These are phyloP conservation scores for Clarias magur DNA, from an alignment of 2,113 vertebrate species.

Conservation along the genomic window DNA sequence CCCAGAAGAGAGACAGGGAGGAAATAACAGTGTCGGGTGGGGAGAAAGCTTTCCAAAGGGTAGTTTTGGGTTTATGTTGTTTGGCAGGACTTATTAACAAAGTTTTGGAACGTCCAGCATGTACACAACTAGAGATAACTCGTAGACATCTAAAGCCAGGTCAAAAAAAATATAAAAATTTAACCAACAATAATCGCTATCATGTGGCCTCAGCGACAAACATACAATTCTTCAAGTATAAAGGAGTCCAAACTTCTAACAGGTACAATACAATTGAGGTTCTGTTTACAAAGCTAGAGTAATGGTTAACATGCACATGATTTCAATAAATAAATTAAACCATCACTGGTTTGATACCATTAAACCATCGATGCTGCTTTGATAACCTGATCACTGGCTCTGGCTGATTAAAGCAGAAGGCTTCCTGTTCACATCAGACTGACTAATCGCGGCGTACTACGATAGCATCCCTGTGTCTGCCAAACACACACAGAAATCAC, in stretches of 20 bases:
- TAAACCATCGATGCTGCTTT: not conserved
- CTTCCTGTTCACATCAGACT: not conserved
- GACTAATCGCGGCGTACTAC: not conserved
- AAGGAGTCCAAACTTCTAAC: not conserved
- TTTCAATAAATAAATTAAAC: not conserved
- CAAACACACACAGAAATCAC: not conserved
- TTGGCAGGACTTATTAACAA: constrained; percentile 13
- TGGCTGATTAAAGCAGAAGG: not conserved
- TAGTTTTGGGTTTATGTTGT: not conserved
- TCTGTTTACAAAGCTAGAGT: not conserved
- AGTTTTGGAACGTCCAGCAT: not conserved
- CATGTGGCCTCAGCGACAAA: not conserved
- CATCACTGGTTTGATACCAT: not conserved
- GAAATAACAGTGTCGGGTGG: constrained; percentile 35
- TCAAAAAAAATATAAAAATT: not conserved
- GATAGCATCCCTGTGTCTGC: not conserved
- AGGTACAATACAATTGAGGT: not conserved
- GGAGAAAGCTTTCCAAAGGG: not conserved
- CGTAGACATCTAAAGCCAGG: not conserved
- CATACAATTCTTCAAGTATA: not conserved
- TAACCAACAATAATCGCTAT: not conserved
- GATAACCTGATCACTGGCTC: not conserved
- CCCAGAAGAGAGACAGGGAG: constrained; percentile 36
- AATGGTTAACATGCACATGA: not conserved
- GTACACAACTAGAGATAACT: not conserved